Conservation (phyloP, 92 coral and sea anemone species). For the Umimayanthus kanabou region DNA sequence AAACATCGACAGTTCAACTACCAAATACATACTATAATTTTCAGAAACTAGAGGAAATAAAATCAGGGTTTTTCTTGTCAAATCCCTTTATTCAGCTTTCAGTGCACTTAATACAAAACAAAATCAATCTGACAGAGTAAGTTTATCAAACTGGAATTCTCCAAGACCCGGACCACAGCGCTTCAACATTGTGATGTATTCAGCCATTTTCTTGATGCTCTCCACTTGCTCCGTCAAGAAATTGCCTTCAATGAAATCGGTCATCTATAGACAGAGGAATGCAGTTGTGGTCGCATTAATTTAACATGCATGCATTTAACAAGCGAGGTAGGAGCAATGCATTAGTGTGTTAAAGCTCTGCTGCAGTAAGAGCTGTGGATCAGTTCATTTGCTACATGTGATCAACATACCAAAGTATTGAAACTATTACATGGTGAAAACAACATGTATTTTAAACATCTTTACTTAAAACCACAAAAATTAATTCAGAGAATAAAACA, state of each 20-base stretch:
- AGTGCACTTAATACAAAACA: background rate
- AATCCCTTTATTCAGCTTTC: background rate
- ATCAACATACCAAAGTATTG: no score
- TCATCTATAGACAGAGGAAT: conserved; percentile 62
- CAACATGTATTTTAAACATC: no score
- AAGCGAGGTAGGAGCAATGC: background rate
- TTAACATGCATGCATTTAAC: conserved; percentile 9
- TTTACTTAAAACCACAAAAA: no score
- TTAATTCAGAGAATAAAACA: no score
- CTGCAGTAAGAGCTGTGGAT: background rate
- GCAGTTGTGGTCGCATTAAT: background rate
- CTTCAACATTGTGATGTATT: conserved; percentile 61
- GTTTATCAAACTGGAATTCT: conserved; percentile 81
- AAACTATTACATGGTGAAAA: no score
- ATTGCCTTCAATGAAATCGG: conserved; percentile 72
- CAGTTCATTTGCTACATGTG: no score
- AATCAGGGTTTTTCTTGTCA: background rate
- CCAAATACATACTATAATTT: background rate
- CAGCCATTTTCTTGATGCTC: conserved; percentile 76
- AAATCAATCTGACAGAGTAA: conserved; percentile 60
- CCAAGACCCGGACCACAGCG: conserved; percentile 84
- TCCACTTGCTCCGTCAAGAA: conserved; percentile 80
- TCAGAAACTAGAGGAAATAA: background rate
- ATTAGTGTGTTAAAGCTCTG: background rate
- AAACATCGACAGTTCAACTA: conserved; percentile 15